These are phyloP conservation scores for Poeciliopsis presidionis DNA, from an alignment of 2,797 vertebrate genomes.

Conservation along the genomic window DNA sequence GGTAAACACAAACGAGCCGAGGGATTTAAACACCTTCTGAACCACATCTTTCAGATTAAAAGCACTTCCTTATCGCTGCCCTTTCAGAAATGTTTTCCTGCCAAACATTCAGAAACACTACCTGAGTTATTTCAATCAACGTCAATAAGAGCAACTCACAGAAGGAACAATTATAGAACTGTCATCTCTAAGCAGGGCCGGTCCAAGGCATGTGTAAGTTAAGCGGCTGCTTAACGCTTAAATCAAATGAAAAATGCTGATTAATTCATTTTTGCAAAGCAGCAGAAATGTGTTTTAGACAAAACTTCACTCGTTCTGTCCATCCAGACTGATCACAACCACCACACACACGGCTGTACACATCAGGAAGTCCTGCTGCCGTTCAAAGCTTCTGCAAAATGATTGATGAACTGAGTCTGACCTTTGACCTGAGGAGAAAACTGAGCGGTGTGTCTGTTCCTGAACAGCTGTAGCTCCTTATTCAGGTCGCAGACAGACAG, in stretches of 20 bases:
- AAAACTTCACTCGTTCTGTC: neutral
- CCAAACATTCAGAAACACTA: conserved; percentile 23
- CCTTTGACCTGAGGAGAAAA: conserved; percentile 96
- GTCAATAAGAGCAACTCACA: conserved; percentile 10
- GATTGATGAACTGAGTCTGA: conserved; percentile 70
- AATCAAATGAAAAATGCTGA: too few relatives aligned
- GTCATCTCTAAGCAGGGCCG: too few relatives aligned
- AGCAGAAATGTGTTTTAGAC: neutral
- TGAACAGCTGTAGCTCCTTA: conserved; percentile 90
- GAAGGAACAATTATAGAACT: neutral
- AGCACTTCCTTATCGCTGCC: conserved; percentile 24
- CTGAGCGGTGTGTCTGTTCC: conserved; percentile 90
- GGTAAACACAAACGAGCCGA: conserved; percentile 19
- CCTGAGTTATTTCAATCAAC: conserved; percentile 22
- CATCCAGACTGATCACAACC: neutral
- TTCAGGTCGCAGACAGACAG: conserved; percentile 86
- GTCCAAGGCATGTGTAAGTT: too few relatives aligned
- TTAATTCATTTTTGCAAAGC: neutral
- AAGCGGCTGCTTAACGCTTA: too few relatives aligned
- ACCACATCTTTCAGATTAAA: neutral
- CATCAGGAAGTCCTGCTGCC: neutral
- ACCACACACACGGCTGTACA: neutral
- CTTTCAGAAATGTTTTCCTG: conserved; percentile 19
- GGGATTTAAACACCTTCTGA: neutral
- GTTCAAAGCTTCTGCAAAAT: neutral